Evolutionary conservation across 2,797 vertebrate genomes (phyloP), one percentile per base, ranked within the genome.

Genomic region (Myioborus miniatus): DNA sequence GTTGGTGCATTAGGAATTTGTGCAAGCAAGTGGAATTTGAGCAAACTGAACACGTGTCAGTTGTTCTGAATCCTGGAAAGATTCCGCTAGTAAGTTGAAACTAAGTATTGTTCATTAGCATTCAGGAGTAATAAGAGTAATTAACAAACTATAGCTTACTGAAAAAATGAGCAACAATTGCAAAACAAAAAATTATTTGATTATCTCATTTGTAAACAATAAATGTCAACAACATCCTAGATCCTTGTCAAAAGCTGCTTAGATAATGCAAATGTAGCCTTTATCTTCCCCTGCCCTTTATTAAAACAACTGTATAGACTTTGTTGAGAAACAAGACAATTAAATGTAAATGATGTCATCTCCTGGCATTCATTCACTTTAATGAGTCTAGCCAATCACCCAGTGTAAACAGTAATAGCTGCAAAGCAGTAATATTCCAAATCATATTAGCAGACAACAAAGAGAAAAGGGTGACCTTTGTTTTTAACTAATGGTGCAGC

Each of bases 401-500:
- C 80, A 59, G 81, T 87, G 78, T 93, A 93, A 95, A 92, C 27
- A 96, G 56, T 63, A 47, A 36, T 58, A 89, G 95, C 64, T 87
- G 78, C 71, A 96, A 96, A 96, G 91, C 94, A 74, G 78, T 93
- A 91, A 96, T 95, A 91, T 68, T 96, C 80, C 44, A 87, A 96
- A 97, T 95, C 62, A 16, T 92, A 96, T 97, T 96, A 97, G 85
- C 75, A 92, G 85, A 74, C 81, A 88, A 90, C 93, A 93, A 93
- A 98, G 98, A 98, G 97, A 98, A 98, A 96, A 88, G n/a, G 24
- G 87, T 97, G 98, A 99, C 98, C 98, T 99, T 99, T 98, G 94
- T 97, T 98, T 98, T 91, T 92, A 98, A 97, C 97, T 98, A 98
- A 98, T 98, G 98, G 97, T 87, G 97, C 97, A n/a, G 72, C 7